Base-by-base conservation (phyloP, 2,797 vertebrate genomes). In the Cossypha polioptera region DNA sequence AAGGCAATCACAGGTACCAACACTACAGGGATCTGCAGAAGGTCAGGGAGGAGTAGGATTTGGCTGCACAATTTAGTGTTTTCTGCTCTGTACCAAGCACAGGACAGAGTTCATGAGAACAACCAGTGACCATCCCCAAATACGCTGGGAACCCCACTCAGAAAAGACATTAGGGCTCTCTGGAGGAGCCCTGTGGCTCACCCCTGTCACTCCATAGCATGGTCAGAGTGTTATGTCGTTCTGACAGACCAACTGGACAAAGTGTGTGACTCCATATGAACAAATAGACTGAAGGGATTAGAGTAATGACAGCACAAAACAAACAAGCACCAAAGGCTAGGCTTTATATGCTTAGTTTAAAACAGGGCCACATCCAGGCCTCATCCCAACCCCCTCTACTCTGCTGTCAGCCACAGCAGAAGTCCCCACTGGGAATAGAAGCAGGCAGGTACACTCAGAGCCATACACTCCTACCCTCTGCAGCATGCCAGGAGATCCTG, bases 231-330 rank as follows among this genome's bases (percentile, higher is more conserved):
- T 57, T 10, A 2, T 28, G 36, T 69, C 17, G 12, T 43, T 77
- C 54, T 29, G 7, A 61, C 48, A 74, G 50, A 72, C 38, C 66
- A 67, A 86, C 35, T 66, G 65, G 68, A 80, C 18, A 54, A 91
- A 88, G 47, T 9, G 35, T 87, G 90, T 68, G 61, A 71, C 78
- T 86, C 65, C 16, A 3, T 16, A 57, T 74, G 90, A 89, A 51
- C 81, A 91, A 88, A 72, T 68, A 69, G 79, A 92, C 80, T 80
- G 61, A 83, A 95, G 54, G 88, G 75, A 88, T 92, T 95, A 78
- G 53, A 94, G 31, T 74, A 92, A 94, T 47, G 74, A 95, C n/a
- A 86, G 76, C 68, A 92, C 62, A 96, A 94, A 88, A 90, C 62
- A 94, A 92, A 91, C 85, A 92, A 68, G 82, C 77, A 92, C 65